Conservation (phyloP, 2,888 invertebrate species). For the Drosophila eohydei region DNA sequence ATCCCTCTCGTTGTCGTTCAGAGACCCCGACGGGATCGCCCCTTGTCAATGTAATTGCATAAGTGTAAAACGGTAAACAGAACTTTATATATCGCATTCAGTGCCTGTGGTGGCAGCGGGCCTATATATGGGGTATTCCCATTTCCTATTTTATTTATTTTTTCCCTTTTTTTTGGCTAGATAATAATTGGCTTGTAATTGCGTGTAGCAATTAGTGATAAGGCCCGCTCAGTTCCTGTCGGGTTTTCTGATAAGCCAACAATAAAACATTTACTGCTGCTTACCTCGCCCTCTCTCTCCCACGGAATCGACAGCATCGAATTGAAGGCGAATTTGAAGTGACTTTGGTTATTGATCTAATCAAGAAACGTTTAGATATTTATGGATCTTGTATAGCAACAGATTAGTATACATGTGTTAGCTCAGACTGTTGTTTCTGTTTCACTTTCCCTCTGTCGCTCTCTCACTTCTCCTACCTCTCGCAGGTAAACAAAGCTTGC, state of each 20-base stretch:
- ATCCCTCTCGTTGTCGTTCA: slow-evolving; percentile 18
- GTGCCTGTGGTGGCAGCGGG: neutral
- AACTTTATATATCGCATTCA: slow-evolving; percentile 7
- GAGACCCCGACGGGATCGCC: slow-evolving; percentile 21
- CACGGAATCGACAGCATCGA: fast-evolving
- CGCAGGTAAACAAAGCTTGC: neutral
- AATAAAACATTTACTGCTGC: neutral
- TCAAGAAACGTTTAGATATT: neutral
- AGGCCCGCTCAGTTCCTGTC: neutral
- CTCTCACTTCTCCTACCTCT: neutral
- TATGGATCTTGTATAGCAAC: too few species aligned
- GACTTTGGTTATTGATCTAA: neutral
- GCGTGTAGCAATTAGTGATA: slow-evolving; percentile 2
- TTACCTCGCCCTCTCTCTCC: neutral
- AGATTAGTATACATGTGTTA: neutral
- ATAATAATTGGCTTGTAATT: slow-evolving; percentile 16
- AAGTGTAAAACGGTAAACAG: slow-evolving; percentile 39
- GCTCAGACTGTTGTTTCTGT: neutral
- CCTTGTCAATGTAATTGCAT: slow-evolving; percentile 42
- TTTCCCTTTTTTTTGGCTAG: neutral
- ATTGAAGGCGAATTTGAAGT: too few species aligned
- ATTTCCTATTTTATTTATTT: neutral
- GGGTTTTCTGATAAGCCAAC: neutral
- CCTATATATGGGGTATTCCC: neutral
- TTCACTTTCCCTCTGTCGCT: neutral